Percentiles rank a stretch among this genome's conserved stretches.
phyloP scores from a whole-genome alignment of 2,113 vertebrate genomes.

The Scomber scombrus region DNA sequence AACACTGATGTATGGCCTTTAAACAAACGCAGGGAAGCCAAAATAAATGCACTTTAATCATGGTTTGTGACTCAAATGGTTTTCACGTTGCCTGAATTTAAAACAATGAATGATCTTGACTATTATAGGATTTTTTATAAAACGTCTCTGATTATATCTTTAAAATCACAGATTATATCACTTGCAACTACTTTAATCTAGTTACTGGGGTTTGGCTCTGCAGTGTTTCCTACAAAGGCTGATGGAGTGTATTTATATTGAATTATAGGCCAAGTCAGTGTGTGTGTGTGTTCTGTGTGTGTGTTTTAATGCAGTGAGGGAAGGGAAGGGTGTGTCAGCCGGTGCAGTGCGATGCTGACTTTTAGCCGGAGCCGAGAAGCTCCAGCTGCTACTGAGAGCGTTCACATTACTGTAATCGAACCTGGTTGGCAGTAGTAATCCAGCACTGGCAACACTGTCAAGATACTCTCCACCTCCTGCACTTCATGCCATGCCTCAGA shows the following conservation, averaged over 20 bases:
- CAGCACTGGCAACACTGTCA: constrained; percentile 1
- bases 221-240: constrained; percentile 31
- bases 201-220: not conserved
- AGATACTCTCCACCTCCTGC: constrained; percentile 31
- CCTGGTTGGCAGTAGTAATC: constrained; percentile 50
- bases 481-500: constrained; percentile 19
- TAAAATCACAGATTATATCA: constrained; percentile 6
- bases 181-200: constrained; percentile 18
- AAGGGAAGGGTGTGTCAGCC: constrained; percentile 49
- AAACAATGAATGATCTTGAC: no score
- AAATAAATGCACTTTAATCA: not conserved
- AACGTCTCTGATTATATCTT: constrained; percentile 6
- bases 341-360: constrained; percentile 57
- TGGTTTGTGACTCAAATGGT: no score
- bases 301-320: constrained; percentile 5
- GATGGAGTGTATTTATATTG: constrained; percentile 55
- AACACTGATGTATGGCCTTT: not conserved
- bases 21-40: not conserved
- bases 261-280: constrained; percentile 41
- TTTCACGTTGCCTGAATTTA: no score
- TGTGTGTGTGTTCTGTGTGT: constrained; percentile 9
- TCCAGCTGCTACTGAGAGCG: constrained; percentile 73
- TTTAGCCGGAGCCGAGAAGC: constrained; percentile 46
- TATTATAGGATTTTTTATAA: not conserved
- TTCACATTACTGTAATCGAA: constrained; percentile 77